Evolutionary conservation across 1,140 invertebrate genomes (phyloP), one percentile per base, ranked within the genome.

Genomic region (Polyergus mexicanus): DNA sequence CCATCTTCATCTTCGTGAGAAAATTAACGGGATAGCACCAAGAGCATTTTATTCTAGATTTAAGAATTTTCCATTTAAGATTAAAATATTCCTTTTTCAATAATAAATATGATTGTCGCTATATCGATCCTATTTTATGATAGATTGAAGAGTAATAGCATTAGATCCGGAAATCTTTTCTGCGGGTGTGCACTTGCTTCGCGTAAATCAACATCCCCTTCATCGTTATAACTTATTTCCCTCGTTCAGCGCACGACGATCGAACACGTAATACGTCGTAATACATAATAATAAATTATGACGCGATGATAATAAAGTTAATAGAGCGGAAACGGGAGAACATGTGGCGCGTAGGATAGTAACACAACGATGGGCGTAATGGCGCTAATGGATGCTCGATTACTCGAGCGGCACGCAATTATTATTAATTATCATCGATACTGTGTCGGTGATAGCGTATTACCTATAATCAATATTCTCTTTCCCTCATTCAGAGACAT

Each of bases 221-320:
- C 16, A 16, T 10, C 25, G 41, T 62, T 77, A 69, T 69, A 85
- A 77, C 88, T 89, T 89, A 86, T 89, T 83, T 89, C 32, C 66
- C 71, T 84, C 54, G 28, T 28, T 60, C 28, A 28, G 38, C 69
- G 66, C 85, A 62, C 72, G 28, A 6, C 83, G 41, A 38, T 54
- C 38, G 74, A 56, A 54, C 58, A 25, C 38, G 68, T 83, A 72
- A 83, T 38, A 32, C 13, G 19, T 58, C 22, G 22, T 89, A 84
- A 89, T 89, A 89, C 76, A 84, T 89, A 86, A 89, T 89, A 89
- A 89, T 88, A 51, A 25, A 78, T 89, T 89, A 86, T 71, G 84
- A 89, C 87, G 58, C 81, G 68, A 83, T 72, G 54, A 83, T 83
- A 83, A 83, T 83, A 83, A 83, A 83, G 68, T 83, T 83, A 83